These are phyloP conservation scores for Drosophila erecta DNA, from an alignment of 1,140 invertebrate genomes.

Conservation along the genomic window DNA sequence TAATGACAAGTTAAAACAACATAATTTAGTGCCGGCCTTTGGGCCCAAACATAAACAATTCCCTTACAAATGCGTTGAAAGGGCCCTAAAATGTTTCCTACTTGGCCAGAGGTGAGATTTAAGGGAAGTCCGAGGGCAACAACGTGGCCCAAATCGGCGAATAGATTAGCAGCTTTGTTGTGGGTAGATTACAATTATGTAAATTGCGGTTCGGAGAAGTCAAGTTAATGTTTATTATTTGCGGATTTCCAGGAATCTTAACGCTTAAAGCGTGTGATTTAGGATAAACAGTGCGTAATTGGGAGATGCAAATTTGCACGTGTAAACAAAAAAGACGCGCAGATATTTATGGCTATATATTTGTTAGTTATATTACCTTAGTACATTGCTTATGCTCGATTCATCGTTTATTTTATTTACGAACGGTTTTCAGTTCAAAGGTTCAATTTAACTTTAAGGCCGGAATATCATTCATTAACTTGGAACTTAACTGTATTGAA, in stretches of 20 bases:
- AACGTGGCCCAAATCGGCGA: slow-evolving; percentile 33
- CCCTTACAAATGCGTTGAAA: slow-evolving; percentile 47
- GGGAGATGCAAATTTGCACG: background rate
- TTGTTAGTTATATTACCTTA: no score
- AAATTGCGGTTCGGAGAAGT: slow-evolving; percentile 20
- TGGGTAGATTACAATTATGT: slow-evolving; percentile 28
- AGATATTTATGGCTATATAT: background rate
- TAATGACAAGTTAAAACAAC: slow-evolving; percentile 72
- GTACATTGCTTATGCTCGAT: no score
- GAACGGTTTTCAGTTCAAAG: background rate
- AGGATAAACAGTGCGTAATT: slow-evolving; percentile 8
- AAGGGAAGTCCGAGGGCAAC: slow-evolving; percentile 16
- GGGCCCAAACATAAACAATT: slow-evolving; percentile 69
- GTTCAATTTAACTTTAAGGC: background rate
- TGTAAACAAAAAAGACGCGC: background rate
- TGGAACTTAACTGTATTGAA: background rate
- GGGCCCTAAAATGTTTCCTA: slow-evolving; percentile 32
- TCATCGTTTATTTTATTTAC: no score
- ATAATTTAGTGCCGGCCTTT: slow-evolving; percentile 63
- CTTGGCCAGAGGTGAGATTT: slow-evolving; percentile 4
- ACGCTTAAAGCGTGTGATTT: background rate
- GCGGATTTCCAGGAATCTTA: slow-evolving; percentile 10
- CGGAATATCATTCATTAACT: background rate
- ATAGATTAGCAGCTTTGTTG: slow-evolving; percentile 38
- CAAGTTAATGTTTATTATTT: slow-evolving; percentile 5